Evolutionary conservation across 2,888 invertebrate genomes (phyloP).

Genomic region (Ormyrus pomaceus): DNA sequence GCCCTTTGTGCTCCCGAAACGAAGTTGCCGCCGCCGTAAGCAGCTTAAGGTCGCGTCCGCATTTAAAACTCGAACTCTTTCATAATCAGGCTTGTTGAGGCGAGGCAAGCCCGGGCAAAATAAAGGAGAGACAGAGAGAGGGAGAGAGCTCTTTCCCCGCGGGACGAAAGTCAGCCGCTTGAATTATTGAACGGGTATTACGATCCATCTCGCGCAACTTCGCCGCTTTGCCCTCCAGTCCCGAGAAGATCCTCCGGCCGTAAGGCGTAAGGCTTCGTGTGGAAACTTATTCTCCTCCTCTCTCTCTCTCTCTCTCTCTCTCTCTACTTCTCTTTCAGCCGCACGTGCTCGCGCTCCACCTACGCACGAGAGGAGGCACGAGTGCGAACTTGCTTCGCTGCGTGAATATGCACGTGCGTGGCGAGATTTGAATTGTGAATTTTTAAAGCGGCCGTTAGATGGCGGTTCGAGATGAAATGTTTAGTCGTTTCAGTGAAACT

Average conservation of each 20-base stretch:
- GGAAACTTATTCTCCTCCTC: conserved; percentile 3
- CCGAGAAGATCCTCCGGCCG: not conserved
- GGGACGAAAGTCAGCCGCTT: conserved; percentile 46
- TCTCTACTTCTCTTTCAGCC: conserved; percentile 6
- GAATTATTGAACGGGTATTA: conserved; percentile 55
- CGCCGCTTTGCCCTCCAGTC: not conserved
- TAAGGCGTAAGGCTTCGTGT: not conserved
- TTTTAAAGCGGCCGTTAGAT: no score
- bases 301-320: not conserved
- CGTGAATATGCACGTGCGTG: no score
- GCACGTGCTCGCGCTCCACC: not conserved
- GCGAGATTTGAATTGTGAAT: no score
- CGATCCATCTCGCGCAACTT: conserved; percentile 38
- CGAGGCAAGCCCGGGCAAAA: not conserved
- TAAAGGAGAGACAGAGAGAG: conserved; percentile 9
- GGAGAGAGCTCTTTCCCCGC: conserved; percentile 8
- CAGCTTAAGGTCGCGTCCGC: conserved; percentile 59
- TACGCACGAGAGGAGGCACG: no score
- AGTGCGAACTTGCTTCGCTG: no score
- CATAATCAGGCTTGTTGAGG: conserved; percentile 52
- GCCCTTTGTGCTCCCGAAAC: not conserved
- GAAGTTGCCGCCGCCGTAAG: conserved; percentile 38
- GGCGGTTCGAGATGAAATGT: no score
- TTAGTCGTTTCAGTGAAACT: no score
- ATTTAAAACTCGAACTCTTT: conserved; percentile 59